Conservation (phyloP, 1,140 invertebrate genomes). For the Aphelenchoides avenae region DNA sequence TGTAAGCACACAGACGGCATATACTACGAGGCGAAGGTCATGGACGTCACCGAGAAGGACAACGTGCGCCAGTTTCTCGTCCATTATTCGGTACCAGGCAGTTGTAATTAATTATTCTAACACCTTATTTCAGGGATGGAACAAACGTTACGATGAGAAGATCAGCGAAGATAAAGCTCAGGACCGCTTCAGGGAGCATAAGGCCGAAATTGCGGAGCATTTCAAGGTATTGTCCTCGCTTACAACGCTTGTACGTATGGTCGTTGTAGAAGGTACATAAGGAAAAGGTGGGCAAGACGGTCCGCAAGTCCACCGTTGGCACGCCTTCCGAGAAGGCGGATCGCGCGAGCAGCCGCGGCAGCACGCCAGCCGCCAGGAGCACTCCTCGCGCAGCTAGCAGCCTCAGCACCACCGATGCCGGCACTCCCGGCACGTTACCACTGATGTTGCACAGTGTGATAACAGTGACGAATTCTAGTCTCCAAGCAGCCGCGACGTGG, state of each 20-base stretch:
- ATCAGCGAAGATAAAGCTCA: slow-evolving; percentile 21
- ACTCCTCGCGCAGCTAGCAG: slow-evolving; percentile 2
- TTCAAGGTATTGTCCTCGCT: slow-evolving; percentile 20
- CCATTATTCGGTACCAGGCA: slow-evolving; percentile 22
- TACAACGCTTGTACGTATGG: neutral
- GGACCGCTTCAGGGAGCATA: slow-evolving; percentile 25
- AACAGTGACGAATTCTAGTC: no score
- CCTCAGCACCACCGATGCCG: slow-evolving; percentile 3
- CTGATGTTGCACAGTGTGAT: neutral
- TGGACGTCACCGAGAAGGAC: slow-evolving; percentile 15
- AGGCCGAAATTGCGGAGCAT: slow-evolving; percentile 20
- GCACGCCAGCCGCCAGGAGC: slow-evolving; percentile 14
- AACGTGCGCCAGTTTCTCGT: slow-evolving; percentile 18
- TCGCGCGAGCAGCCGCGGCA: slow-evolving; percentile 24
- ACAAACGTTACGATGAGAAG: slow-evolving; percentile 23
- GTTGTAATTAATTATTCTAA: slow-evolving; percentile 18
- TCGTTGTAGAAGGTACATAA: slow-evolving; percentile 30
- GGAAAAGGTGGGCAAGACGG: slow-evolving; percentile 17
- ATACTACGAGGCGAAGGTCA: slow-evolving; percentile 34
- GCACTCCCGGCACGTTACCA: neutral
- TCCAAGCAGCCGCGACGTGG: no score
- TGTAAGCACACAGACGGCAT: no score
- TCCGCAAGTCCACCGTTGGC: slow-evolving; percentile 9
- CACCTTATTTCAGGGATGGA: slow-evolving; percentile 28
- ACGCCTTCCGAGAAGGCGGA: neutral